Percentiles rank a stretch among this genome's conserved stretches.
Conservation (phyloP, 1,140 invertebrate genomes). For the Micrasema longulum region DNA sequence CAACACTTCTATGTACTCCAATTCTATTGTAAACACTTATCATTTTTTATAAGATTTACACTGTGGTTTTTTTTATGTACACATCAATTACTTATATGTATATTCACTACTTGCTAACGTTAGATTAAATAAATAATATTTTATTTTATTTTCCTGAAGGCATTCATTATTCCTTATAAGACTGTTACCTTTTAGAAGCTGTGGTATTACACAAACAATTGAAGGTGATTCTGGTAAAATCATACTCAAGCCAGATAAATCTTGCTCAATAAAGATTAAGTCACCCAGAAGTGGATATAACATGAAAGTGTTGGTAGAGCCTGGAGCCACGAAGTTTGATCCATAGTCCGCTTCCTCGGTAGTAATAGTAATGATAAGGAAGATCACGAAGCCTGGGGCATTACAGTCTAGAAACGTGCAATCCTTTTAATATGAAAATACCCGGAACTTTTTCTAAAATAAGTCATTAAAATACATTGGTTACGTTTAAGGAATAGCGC, state of each 20-base stretch:
- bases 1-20: too few relatives aligned
- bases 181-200: too few relatives aligned
- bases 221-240: too few relatives aligned
- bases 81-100: too few relatives aligned
- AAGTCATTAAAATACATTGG: slow-evolving; percentile 33
- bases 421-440: slow-evolving; percentile 35
- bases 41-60: too few relatives aligned
- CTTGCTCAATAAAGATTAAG: slow-evolving; percentile 14
- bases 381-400: slow-evolving; percentile 24
- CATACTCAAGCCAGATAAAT: slow-evolving; percentile 13
- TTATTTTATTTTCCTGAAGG: too few relatives aligned
- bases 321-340: slow-evolving; percentile 18
- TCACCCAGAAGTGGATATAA: neutral
- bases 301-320: neutral
- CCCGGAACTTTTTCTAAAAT: slow-evolving; percentile 24
- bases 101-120: too few relatives aligned
- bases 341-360: slow-evolving; percentile 10
- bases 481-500: slow-evolving; percentile 14
- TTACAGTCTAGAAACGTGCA: slow-evolving; percentile 32
- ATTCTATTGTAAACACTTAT: too few relatives aligned
- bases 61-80: too few relatives aligned
- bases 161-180: too few relatives aligned
- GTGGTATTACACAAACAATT: too few relatives aligned
- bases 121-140: too few relatives aligned
- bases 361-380: slow-evolving; percentile 33